Conservation (phyloP, 2,888 invertebrate genomes). For the Rhabditoides inermis region DNA sequence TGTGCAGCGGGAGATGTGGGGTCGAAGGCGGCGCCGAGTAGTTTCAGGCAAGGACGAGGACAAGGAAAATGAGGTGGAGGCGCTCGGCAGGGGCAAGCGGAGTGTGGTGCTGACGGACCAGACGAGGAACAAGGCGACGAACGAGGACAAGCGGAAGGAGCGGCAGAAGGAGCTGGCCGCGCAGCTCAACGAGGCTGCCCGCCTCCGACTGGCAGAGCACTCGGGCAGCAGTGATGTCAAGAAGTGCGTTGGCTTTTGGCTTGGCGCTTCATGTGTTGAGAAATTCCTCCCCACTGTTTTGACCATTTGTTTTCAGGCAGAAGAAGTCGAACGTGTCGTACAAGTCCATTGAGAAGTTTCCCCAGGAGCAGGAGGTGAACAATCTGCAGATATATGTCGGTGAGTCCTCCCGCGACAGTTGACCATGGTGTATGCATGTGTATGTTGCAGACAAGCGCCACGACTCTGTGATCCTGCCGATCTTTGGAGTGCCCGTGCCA, state of each 20-base stretch:
- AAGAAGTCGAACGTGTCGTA: slow-evolving; percentile 86
- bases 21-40: slow-evolving; percentile 4
- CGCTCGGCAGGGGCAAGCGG: slow-evolving; percentile 46
- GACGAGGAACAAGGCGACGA: slow-evolving; percentile 68
- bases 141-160: slow-evolving; percentile 90
- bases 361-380: slow-evolving; percentile 85
- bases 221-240: slow-evolving; percentile 34
- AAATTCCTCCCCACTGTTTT: background rate
- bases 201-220: slow-evolving; percentile 80
- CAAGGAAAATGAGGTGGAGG: slow-evolving; percentile 62
- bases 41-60: slow-evolving; percentile 65
- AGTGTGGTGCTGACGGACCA: slow-evolving; percentile 49
- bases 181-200: slow-evolving; percentile 81
- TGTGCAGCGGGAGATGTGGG: no score
- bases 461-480: slow-evolving; percentile 86
- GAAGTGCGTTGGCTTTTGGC: slow-evolving; percentile 14
- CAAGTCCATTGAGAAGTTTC: slow-evolving; percentile 82
- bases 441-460: slow-evolving; percentile 74
- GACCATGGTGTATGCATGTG: background rate
- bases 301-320: slow-evolving; percentile 12
- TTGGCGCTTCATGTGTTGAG: background rate
- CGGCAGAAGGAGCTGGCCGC: slow-evolving; percentile 90
- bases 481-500: slow-evolving; percentile 89
- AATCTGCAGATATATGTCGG: slow-evolving; percentile 89
- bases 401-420: slow-evolving; percentile 55